phyloP scores from a whole-genome alignment of 2,113 vertebrate species.

The Xiphias gladius region DNA sequence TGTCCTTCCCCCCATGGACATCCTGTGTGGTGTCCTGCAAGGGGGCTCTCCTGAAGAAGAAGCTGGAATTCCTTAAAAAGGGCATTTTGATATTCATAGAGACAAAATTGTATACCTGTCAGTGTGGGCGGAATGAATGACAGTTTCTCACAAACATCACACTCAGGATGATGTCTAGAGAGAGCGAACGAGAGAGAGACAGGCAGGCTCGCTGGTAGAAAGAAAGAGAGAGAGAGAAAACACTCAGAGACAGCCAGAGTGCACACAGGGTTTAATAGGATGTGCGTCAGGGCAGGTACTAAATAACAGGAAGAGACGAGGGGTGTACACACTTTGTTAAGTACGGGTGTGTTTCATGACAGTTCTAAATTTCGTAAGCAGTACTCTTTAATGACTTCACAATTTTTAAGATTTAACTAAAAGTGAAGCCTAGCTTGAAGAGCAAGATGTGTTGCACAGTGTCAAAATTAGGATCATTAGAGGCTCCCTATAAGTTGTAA shows the following conservation, averaged over 20 bases:
- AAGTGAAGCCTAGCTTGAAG: not conserved
- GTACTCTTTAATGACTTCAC: conserved; percentile 27
- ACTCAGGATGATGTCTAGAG: not conserved
- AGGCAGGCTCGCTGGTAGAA: not conserved
- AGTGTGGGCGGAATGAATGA: not conserved
- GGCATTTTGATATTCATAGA: not conserved
- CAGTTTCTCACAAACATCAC: not conserved
- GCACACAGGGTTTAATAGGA: conserved; percentile 84
- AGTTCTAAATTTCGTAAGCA: conserved; percentile 53
- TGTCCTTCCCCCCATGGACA: conserved; percentile 68
- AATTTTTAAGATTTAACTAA: not conserved
- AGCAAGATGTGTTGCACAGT: not conserved
- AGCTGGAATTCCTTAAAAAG: conserved; percentile 49
- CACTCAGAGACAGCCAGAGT: conserved; percentile 68
- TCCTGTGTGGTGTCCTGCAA: conserved; percentile 68
- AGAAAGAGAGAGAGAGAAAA: conserved; percentile 22
- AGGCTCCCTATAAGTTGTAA: not conserved
- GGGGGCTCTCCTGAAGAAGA: conserved; percentile 59
- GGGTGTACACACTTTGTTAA: conserved; percentile 82
- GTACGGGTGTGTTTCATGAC: conserved; percentile 81
- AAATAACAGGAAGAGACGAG: conserved; percentile 86
- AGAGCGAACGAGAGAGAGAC: not conserved
- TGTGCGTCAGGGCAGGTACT: conserved; percentile 86
- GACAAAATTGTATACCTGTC: not conserved
- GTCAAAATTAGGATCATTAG: not conserved